These are phyloP conservation scores for Formicarius rufipectus DNA, from an alignment of 2,113 vertebrate species.

Conservation along the genomic window DNA sequence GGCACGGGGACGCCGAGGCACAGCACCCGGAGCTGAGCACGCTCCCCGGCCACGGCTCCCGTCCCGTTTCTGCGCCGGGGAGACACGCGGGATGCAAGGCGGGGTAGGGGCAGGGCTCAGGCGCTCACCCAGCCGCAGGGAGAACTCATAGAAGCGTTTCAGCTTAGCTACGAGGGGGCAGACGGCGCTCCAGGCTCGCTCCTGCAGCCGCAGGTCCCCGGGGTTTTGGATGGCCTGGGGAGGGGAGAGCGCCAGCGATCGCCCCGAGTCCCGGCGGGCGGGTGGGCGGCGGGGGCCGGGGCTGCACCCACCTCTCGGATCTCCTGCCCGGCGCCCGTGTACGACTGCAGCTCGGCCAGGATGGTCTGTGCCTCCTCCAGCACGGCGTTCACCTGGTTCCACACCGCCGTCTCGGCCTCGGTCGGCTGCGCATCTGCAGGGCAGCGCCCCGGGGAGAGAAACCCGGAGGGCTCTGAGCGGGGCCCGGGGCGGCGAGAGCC, in stretches of 20 bases:
- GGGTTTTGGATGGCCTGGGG: constrained; percentile 89
- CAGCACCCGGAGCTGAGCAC: accelerated
- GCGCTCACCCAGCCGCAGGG: constrained; percentile 84
- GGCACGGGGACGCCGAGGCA: neutral
- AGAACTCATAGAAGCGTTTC: constrained; percentile 93
- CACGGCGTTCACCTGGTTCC: constrained; percentile 92
- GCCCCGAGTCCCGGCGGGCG: accelerated
- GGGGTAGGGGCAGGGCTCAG: accelerated
- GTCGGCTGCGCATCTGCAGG: constrained; percentile 90
- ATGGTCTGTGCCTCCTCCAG: constrained; percentile 89
- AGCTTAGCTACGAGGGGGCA: constrained; percentile 92
- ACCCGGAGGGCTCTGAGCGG: constrained; percentile 51
- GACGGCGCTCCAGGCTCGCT: constrained; percentile 90
- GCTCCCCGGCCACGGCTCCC: accelerated
- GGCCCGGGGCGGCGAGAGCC: neutral
- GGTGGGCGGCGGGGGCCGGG: accelerated
- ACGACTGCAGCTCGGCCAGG: constrained; percentile 89
- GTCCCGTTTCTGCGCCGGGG: accelerated
- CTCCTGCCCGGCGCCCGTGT: constrained; percentile 89
- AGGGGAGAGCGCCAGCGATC: neutral
- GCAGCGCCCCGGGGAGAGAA: constrained; percentile 37
- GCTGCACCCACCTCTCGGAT: constrained; percentile 85
- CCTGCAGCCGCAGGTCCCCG: constrained; percentile 87
- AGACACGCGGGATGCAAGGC: accelerated
- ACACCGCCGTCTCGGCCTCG: constrained; percentile 90